Percentiles rank a stretch among this genome's conserved stretches.
Evolutionary conservation across 1,140 invertebrate genomes (phyloP).

Genomic region (Plodia interpunctella): DNA sequence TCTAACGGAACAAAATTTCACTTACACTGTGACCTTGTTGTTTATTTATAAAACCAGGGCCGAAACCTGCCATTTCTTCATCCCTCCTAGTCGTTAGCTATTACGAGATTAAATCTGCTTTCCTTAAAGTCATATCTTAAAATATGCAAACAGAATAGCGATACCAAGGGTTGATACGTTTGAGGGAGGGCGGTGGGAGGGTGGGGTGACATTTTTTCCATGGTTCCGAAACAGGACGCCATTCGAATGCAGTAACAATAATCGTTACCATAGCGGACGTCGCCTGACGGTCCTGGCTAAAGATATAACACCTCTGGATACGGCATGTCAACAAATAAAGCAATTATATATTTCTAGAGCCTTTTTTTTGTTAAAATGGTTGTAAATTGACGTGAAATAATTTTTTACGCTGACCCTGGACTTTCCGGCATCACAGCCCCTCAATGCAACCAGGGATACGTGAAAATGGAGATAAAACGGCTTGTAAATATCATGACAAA

Average conservation of each 20-base stretch:
- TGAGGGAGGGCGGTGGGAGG: neutral
- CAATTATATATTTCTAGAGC: neutral
- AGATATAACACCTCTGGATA: neutral
- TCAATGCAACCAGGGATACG: no score
- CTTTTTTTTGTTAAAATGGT: no score
- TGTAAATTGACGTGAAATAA: no score
- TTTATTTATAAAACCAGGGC: neutral
- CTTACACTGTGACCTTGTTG: neutral
- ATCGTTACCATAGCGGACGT: neutral
- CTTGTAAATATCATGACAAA: no score
- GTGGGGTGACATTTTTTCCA: neutral
- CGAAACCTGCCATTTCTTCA: neutral
- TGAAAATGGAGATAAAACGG: no score
- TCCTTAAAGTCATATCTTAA: conserved; percentile 7
- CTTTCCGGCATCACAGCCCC: no score
- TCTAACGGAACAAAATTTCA: neutral
- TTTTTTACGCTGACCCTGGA: no score
- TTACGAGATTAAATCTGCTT: conserved; percentile 6
- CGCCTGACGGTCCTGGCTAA: neutral
- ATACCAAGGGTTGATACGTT: neutral
- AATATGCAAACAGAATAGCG: conserved; percentile 1
- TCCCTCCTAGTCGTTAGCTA: conserved; percentile 2
- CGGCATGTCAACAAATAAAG: neutral
- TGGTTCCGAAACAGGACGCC: neutral
- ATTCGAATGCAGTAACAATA: neutral